Evolutionary conservation across 1,140 invertebrate species (phyloP).

Genomic region (Magallana gigas): DNA sequence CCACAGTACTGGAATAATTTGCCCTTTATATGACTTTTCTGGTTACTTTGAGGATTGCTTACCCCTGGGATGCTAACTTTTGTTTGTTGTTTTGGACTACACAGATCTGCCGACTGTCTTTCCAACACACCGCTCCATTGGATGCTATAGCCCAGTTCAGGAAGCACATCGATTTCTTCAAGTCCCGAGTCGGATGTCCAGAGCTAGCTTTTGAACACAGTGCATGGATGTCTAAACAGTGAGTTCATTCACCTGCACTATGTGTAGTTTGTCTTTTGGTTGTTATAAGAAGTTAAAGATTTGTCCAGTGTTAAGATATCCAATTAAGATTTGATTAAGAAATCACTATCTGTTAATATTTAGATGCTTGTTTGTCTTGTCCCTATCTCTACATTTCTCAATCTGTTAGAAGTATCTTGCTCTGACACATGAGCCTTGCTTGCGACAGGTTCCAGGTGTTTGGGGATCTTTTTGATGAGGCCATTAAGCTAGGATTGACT

Average conservation of each 20-base stretch:
- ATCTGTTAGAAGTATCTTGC: too few species aligned
- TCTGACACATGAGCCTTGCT: constrained; percentile 82
- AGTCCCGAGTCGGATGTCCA: constrained; percentile 85
- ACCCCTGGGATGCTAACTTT: not conserved
- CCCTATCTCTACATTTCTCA: too few species aligned
- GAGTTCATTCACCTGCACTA: constrained; percentile 69
- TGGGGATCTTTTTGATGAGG: constrained; percentile 97
- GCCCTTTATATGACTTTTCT: not conserved
- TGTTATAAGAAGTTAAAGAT: too few species aligned
- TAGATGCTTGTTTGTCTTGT: too few species aligned
- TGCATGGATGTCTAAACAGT: constrained; percentile 98
- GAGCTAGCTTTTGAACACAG: constrained; percentile 95
- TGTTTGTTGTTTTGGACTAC: constrained; percentile 5
- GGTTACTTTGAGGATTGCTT: not conserved
- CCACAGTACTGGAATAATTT: not conserved
- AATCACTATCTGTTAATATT: too few species aligned
- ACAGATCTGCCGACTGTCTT: constrained; percentile 89
- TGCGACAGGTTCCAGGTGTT: constrained; percentile 83
- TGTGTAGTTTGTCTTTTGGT: too few species aligned
- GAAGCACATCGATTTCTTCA: constrained; percentile 93
- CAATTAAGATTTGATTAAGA: too few species aligned
- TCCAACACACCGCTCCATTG: constrained; percentile 91
- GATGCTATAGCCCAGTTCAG: constrained; percentile 97
- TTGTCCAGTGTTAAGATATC: too few species aligned
- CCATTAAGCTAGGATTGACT: constrained; percentile 91